Percentiles rank a stretch among this genome's conserved stretches.
These are phyloP conservation scores for Timema cristinae DNA, from an alignment of 2,888 invertebrate species.

Conservation along the genomic window DNA sequence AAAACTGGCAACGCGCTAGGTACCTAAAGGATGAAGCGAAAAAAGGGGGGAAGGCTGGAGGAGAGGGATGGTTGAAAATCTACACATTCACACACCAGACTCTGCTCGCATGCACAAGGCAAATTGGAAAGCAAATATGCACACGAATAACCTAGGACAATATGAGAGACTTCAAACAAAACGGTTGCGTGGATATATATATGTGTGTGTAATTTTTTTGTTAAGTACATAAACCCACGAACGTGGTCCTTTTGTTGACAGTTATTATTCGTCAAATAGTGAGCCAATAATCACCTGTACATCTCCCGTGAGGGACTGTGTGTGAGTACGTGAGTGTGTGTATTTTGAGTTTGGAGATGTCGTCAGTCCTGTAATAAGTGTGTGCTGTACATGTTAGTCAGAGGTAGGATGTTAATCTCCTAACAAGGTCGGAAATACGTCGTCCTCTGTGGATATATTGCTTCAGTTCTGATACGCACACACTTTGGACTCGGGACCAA, in stretches of 20 bases:
- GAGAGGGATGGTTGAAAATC: not conserved
- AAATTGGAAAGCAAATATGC: conserved; percentile 14
- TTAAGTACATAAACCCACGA: conserved; percentile 3
- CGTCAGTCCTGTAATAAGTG: too few species aligned
- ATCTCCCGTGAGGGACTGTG: too few species aligned
- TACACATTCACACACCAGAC: not conserved
- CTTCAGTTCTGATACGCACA: too few species aligned
- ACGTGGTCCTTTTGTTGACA: conserved; percentile 9
- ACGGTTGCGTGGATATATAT: not conserved
- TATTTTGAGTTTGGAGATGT: too few species aligned
- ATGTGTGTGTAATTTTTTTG: conserved; percentile 5
- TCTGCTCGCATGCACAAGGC: not conserved
- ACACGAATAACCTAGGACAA: conserved; percentile 4
- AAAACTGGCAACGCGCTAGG: not conserved
- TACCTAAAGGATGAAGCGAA: not conserved
- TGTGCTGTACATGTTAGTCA: too few species aligned
- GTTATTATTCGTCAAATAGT: not conserved
- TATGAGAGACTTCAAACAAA: conserved; percentile 12
- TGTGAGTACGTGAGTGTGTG: too few species aligned
- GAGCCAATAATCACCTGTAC: conserved; percentile 1
- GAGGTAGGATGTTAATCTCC: too few species aligned
- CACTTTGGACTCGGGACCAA: too few species aligned
- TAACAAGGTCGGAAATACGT: too few species aligned
- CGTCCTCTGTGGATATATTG: too few species aligned
- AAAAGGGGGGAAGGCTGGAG: not conserved